Evolutionary conservation across 2,888 invertebrate species (phyloP), one percentile per base, ranked within the genome.

Genomic region (Baccha elongata): DNA sequence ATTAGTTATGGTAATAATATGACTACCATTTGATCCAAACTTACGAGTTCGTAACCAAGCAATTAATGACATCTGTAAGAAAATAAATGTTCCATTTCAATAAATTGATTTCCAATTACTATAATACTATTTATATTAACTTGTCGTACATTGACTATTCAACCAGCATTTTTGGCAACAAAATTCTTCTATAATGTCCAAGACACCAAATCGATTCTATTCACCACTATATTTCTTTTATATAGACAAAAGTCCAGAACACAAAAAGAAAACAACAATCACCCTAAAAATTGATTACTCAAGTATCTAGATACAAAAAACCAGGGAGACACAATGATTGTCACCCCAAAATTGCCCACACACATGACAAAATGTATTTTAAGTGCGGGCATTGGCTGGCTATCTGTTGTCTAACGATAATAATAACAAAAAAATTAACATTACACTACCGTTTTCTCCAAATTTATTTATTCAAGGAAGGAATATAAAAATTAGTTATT

Each of bases 51-150:
- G 11, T 44, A 48, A 48, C 44, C 64, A 71, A 71, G 52, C 75
- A 65, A 81, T 81, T 62, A 67, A 60, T 69, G 53, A 65, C 81
- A 81, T 71, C 81, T 81, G 81, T 69, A 60, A 40, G 42, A 58
- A 69, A 69, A 64, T 44, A 46, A 37, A 69, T 58, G 46, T 37
- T 40, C 26, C 7, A 35, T 62, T 11, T 5, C 10, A 23, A 35
- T n/a, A 53, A 52, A 81, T 81, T 75, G 81, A 81, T 81, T 81
- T 81, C 75, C 81, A 75, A 81, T 81, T 75, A 81, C 60, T 46
- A 48, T 48, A n/a, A 26, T 4, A 26, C 26, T 26, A 23, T 60
- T 7, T 29, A 29, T 8, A 29, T 8, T 29, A n/a, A n/a, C n/a
- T 37, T 17, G 11, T 13, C 46, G 2, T 15, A 5, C 17, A 23